Evolutionary conservation across 2,888 invertebrate species (phyloP).

Genomic region (Acanthosepion pharaonis): DNA sequence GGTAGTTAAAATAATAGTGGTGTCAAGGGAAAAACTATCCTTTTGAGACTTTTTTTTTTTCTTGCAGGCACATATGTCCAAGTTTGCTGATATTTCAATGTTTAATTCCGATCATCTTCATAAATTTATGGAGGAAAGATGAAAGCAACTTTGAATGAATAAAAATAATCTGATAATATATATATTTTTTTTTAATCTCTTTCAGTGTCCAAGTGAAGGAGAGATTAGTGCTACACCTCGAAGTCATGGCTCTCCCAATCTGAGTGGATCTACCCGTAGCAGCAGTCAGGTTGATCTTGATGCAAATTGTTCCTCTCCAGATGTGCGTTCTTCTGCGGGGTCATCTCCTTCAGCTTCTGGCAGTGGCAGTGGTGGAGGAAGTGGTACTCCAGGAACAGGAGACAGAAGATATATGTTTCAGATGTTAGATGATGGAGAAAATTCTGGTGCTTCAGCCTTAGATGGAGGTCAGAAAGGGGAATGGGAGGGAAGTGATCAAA

Average conservation of each 20-base stretch:
- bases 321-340: conserved; percentile 36
- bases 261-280: neutral
- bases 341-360: conserved; percentile 41
- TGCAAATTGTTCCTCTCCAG: conserved; percentile 24
- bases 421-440: neutral
- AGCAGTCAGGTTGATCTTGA: conserved; percentile 41
- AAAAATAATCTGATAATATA: no score
- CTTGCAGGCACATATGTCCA: no score
- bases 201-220: conserved; percentile 37
- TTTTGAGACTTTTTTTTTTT: no score
- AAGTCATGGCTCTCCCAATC: neutral
- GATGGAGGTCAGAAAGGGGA: neutral
- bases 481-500: neutral
- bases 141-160: no score
- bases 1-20: no score
- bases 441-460: neutral
- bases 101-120: no score
- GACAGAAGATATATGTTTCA: neutral
- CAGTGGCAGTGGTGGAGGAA: conserved; percentile 8
- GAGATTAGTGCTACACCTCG: conserved; percentile 40
- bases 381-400: neutral
- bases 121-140: no score
- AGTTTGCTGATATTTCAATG: no score
- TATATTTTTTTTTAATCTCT: neutral
- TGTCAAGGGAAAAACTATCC: no score